These are phyloP conservation scores for Melangyna quadrimaculata DNA, from an alignment of 2,888 invertebrate genomes.

Conservation along the genomic window DNA sequence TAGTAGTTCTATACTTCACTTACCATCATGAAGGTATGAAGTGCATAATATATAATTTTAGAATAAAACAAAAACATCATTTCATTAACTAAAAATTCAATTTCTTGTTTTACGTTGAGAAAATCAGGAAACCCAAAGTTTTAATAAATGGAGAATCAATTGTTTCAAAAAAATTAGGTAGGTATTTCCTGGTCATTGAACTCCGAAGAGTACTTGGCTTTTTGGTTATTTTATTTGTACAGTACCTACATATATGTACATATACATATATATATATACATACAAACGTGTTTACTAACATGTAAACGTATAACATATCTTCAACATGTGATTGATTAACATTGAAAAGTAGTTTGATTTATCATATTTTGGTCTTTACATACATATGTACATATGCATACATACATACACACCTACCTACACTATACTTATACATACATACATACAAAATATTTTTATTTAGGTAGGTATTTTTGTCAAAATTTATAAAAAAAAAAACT, in stretches of 20 bases:
- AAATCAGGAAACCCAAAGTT: background rate
- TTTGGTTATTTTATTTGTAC: background rate
- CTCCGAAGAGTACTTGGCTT: background rate
- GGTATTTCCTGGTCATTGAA: constrained; percentile 49
- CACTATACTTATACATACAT: too few relatives aligned
- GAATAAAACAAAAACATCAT: background rate
- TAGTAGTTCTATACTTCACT: background rate
- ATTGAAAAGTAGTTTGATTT: constrained; percentile 37
- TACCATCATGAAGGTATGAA: background rate
- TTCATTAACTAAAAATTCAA: background rate
- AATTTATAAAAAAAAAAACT: background rate
- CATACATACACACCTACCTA: too few relatives aligned
- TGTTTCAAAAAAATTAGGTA: background rate
- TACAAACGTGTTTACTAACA: constrained; percentile 10
- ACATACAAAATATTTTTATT: too few relatives aligned
- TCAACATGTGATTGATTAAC: constrained; percentile 17
- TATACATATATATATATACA: background rate
- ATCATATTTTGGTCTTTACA: constrained; percentile 6
- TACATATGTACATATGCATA: too few relatives aligned
- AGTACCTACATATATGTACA: too few relatives aligned
- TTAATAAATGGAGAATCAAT: background rate
- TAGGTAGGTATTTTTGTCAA: too few relatives aligned
- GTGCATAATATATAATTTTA: too few relatives aligned
- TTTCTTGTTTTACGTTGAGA: background rate
- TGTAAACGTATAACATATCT: background rate